Base-by-base conservation (phyloP, 2,888 invertebrate species). In the Odontocolon sp. region DNA sequence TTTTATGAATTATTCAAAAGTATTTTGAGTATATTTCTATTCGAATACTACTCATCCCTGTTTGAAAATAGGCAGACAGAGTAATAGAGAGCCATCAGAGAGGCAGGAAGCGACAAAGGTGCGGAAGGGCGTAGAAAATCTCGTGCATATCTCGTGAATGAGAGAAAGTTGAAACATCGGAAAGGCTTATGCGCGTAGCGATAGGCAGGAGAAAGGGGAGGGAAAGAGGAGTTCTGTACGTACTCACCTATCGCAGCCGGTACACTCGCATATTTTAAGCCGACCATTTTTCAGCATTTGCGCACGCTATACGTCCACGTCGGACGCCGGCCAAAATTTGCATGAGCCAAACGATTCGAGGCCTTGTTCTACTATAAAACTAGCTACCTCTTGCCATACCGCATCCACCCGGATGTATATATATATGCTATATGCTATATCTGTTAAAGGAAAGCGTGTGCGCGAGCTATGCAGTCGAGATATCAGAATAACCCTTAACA, bases 201-300 rank as follows among this genome's bases (percentile, higher is more conserved):
- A 57, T n/a, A n/a, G n/a, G n/a, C n/a, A n/a, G n/a, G n/a, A n/a
- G n/a, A n/a, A n/a, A n/a, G n/a, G n/a, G n/a, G n/a, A n/a, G n/a
- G n/a, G n/a, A n/a, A n/a, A n/a, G n/a, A 67, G 73, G 50, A 80
- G 78, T 59, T 52, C 61, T 52, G 72, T 63, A 76, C 71, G 71
- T 79, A 84, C 83, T 81, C 86, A 89, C 88, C 89, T 89, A 90
- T 90, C 90, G 89, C 85, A 81, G 78, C 54, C 80, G 83, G 86
- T 86, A 87, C 89, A 89, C 88, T 88, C 90, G 86, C 88, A 88
- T 88, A 88, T 89, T 90, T 88, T 88, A 89, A 90, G 89, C 89
- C 83, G 84, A 82, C 86, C 88, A 87, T 90, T 90, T 90, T 89
- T 90, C 90, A 90, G 89, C 87, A 89, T 90, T 90, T 89, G 82